Evolutionary conservation across 2,113 vertebrate genomes (phyloP).

Genomic region (Archilochus colubris): DNA sequence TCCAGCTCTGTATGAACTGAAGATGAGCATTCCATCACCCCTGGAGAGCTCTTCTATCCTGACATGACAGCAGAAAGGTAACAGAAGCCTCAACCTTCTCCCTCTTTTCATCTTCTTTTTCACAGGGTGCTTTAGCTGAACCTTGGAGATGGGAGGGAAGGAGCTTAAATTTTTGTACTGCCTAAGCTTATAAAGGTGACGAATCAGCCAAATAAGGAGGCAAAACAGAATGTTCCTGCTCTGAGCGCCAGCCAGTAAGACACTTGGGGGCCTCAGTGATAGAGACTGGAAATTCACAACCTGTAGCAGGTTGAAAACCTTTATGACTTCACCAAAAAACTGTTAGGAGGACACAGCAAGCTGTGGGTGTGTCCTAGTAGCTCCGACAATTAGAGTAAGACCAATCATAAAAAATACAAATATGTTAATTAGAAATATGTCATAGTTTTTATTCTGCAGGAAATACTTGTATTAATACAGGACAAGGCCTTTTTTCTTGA

Average conservation of each 20-base stretch:
- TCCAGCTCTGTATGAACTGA: neutral
- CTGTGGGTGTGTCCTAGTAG: neutral
- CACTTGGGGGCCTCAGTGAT: neutral
- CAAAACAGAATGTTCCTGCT: neutral
- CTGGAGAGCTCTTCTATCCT: neutral
- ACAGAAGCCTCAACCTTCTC: neutral
- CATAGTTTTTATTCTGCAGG: neutral
- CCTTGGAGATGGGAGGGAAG: neutral
- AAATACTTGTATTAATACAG: neutral
- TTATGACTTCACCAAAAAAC: neutral
- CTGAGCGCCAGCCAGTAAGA: neutral
- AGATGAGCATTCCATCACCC: neutral
- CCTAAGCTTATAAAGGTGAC: neutral
- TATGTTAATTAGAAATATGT: neutral
- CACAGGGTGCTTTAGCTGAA: neutral
- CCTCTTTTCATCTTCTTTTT: neutral
- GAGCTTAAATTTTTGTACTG: neutral
- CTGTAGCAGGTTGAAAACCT: neutral
- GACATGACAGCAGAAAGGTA: neutral
- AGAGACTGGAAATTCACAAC: neutral
- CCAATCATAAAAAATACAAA: neutral
- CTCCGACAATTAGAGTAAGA: neutral
- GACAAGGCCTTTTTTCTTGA: neutral
- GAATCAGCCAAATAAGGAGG: neutral
- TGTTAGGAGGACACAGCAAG: neutral